Conservation (phyloP, 2,113 vertebrate species). For the Martes martes region DNA sequence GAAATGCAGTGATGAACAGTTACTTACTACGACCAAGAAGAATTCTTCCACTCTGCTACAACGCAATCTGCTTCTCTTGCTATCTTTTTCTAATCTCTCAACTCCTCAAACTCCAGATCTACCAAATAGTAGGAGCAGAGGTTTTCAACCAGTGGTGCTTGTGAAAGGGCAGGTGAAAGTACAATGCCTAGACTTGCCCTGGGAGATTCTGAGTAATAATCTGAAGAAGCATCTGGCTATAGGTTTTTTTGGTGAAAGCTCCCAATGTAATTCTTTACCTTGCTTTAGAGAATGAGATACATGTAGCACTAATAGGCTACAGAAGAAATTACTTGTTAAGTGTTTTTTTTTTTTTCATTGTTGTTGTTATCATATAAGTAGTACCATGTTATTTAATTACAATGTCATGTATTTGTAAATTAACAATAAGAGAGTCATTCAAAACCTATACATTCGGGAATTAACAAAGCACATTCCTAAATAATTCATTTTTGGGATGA, state of each 20-base stretch:
- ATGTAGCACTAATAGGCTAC: background rate
- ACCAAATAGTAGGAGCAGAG: background rate
- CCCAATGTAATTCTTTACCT: background rate
- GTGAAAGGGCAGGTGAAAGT: background rate
- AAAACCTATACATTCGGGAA: background rate
- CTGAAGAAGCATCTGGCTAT: background rate
- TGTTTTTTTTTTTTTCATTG: background rate
- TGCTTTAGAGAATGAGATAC: constrained; percentile 28
- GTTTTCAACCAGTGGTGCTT: background rate
- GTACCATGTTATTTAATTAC: background rate
- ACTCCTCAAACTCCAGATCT: background rate
- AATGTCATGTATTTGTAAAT: background rate
- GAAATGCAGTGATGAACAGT: background rate
- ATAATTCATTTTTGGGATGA: background rate
- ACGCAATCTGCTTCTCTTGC: background rate
- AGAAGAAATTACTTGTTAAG: background rate
- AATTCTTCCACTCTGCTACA: background rate
- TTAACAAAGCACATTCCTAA: background rate
- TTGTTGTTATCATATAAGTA: background rate
- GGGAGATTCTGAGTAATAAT: background rate
- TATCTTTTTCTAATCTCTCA: background rate
- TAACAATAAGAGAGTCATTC: background rate
- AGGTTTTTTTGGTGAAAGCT: background rate
- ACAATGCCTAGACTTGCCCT: background rate
- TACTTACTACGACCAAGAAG: background rate